phyloP scores from a whole-genome alignment of 2,797 vertebrate genomes.

The Catharus ustulatus region DNA sequence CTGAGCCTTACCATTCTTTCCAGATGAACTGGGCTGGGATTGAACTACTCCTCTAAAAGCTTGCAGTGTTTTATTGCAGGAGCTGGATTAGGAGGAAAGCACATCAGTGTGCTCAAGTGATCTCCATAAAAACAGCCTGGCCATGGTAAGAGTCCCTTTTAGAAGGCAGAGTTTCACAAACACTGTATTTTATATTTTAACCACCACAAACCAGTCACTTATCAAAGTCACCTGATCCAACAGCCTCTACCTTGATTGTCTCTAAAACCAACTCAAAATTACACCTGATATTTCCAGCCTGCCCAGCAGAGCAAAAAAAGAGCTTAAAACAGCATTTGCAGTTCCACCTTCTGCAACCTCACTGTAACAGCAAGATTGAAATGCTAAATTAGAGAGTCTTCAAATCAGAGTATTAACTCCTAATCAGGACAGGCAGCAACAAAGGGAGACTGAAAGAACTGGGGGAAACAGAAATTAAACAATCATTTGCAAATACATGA shows the following conservation, averaged over 20 bases:
- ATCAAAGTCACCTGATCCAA: background rate
- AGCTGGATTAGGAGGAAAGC: background rate
- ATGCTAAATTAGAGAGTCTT: background rate
- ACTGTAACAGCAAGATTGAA: background rate
- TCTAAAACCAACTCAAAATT: background rate
- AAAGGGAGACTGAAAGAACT: background rate
- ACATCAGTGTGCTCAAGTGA: background rate
- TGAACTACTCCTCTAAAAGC: background rate
- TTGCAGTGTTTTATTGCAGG: background rate
- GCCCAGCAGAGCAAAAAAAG: background rate
- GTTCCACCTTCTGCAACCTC: background rate
- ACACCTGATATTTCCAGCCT: background rate
- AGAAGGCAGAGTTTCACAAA: background rate
- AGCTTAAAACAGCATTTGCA: conserved; percentile 3
- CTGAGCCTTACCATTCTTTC: background rate
- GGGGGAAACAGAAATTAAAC: background rate
- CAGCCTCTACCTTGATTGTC: background rate
- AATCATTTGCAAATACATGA: background rate
- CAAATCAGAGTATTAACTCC: background rate
- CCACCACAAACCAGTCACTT: background rate
- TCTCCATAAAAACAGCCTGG: background rate
- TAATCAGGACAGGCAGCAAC: background rate
- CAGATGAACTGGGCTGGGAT: background rate
- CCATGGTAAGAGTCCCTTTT: background rate
- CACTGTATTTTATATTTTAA: background rate